phyloP scores from a whole-genome alignment of 1,140 invertebrate genomes.

The Bradysia coprophila region DNA sequence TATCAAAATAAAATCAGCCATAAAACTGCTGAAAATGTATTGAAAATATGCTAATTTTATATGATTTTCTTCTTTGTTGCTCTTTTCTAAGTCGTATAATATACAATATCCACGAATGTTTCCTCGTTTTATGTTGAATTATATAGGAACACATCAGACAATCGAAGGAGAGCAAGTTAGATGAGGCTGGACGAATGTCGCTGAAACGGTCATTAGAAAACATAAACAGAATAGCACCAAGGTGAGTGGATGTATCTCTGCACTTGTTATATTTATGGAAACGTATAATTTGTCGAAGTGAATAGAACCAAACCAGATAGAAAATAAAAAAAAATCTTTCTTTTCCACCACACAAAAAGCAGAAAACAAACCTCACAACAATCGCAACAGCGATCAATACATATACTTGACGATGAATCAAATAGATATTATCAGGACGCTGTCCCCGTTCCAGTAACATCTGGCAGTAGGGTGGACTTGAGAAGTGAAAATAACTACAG shows the following conservation, averaged over 20 bases:
- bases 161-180: conserved; percentile 53
- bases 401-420: conserved; percentile 21
- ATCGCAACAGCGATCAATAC: conserved; percentile 18
- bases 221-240: conserved; percentile 10
- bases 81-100: background rate
- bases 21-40: no score
- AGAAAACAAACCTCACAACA: no score
- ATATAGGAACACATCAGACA: conserved; percentile 58
- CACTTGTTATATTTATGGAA: background rate
- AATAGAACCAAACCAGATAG: no score
- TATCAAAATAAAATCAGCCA: no score
- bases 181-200: conserved; percentile 39
- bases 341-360: no score
- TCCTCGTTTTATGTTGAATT: background rate
- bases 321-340: no score
- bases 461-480: conserved; percentile 12
- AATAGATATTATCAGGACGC: conserved; percentile 19
- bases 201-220: conserved; percentile 20
- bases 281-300: no score
- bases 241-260: conserved; percentile 10
- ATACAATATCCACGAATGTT: background rate
- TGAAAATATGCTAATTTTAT: no score
- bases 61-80: background rate
- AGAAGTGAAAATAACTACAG: conserved; percentile 17
- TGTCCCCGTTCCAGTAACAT: conserved; percentile 14